phyloP scores from a whole-genome alignment of 92 coral and sea anemone species.

The Zoanthus sansibaricus region DNA sequence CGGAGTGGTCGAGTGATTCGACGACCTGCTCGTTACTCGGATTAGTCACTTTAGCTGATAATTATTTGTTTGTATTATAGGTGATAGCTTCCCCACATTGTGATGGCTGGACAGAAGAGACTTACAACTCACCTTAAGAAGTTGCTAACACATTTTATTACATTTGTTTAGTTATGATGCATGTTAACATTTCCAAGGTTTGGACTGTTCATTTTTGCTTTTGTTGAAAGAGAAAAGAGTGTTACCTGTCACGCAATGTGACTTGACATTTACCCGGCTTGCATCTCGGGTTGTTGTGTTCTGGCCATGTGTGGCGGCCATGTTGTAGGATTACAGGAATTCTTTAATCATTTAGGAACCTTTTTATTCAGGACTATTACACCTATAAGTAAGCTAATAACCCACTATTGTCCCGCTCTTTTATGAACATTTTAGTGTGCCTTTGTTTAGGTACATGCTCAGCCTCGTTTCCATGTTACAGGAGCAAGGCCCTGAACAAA shows the following conservation, averaged over 20 bases:
- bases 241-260: background rate
- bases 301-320: no score
- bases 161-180: slow-evolving; percentile 21
- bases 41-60: slow-evolving; percentile 14
- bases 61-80: slow-evolving; percentile 28
- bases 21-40: slow-evolving; percentile 26
- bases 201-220: background rate
- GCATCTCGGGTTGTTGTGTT: no score
- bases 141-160: background rate
- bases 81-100: slow-evolving; percentile 28
- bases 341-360: no score
- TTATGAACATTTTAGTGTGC: no score
- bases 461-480: no score
- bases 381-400: no score
- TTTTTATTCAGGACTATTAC: no score
- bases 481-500: no score
- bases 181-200: background rate
- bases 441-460: no score
- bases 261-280: no score
- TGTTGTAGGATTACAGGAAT: no score
- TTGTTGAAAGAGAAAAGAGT: slow-evolving; percentile 26
- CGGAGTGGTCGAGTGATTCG: slow-evolving; percentile 26
- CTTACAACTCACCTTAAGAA: slow-evolving; percentile 31
- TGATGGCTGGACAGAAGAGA: slow-evolving; percentile 25
- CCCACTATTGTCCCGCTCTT: no score